Percentiles rank a stretch among this genome's conserved stretches.
phyloP scores from a whole-genome alignment of 2,888 invertebrate genomes.

The Leptarthrus brevirostris region DNA sequence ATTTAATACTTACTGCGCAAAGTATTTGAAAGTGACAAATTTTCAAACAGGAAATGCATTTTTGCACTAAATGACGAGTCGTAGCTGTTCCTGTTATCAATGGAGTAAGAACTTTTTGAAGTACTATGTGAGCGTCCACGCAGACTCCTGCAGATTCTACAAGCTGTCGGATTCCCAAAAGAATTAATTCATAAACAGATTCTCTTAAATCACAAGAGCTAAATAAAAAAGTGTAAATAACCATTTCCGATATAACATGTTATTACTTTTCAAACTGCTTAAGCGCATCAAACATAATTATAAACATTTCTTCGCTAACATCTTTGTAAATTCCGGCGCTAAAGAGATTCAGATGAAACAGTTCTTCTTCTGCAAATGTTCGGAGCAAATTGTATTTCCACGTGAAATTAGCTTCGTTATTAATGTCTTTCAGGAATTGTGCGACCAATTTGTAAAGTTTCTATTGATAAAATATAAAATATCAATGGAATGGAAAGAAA shows the following conservation, averaged over 20 bases:
- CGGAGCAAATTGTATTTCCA: slow-evolving; percentile 36
- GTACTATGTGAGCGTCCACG: not conserved
- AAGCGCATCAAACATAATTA: slow-evolving; percentile 1
- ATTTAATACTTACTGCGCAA: slow-evolving; percentile 43
- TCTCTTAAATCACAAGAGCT: not conserved
- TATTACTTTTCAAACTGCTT: not conserved
- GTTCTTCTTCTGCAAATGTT: slow-evolving; percentile 21
- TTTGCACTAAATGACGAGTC: slow-evolving; percentile 3
- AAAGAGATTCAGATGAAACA: slow-evolving; percentile 37
- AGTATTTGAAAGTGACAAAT: slow-evolving; percentile 32
- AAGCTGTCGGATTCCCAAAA: slow-evolving; percentile 28
- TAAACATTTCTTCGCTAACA: not conserved
- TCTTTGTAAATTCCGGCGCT: not conserved
- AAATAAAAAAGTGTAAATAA: too few relatives aligned
- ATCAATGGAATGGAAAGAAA: not conserved
- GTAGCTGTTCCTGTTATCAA: slow-evolving; percentile 2
- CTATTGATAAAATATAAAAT: not conserved
- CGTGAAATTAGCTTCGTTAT: not conserved
- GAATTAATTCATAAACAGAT: not conserved
- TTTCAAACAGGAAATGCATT: slow-evolving; percentile 35
- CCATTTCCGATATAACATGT: not conserved
- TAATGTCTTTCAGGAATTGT: not conserved
- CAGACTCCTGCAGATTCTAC: slow-evolving; percentile 27
- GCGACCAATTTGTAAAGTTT: not conserved
- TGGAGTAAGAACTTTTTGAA: not conserved